Evolutionary conservation across 2,797 vertebrate species (phyloP), one percentile per base, ranked within the genome.

Genomic region (Lateolabrax maculatus): DNA sequence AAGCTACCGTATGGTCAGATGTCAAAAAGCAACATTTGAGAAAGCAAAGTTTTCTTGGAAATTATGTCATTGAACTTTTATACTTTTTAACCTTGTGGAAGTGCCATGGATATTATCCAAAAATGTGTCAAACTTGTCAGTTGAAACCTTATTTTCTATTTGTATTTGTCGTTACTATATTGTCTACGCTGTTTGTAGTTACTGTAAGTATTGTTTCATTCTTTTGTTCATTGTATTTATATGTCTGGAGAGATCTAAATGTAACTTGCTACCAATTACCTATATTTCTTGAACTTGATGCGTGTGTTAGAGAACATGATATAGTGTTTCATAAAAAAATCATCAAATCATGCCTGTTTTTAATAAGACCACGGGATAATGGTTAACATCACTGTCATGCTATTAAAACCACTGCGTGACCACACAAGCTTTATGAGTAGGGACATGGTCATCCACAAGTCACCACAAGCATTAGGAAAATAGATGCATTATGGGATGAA

Each of bases 291-390:
- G 44, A 37, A 53, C 57, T 66, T 21, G 10, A 39, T 80, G 39
- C 8, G 27, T 85, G 67, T 63, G 18, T 64, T 19, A 4, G 67
- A 70, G 41, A 52, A 55, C 16, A 34, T 55, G 62, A 87, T 84
- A 44, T 80, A 78, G 83, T 75, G 84, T 89, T 89, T 84, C 86
- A 89, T 85, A 84, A 82, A 83, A 41, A 81, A 81, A 75, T 72
- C 23, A 58, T 79, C 58, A 76, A 73, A 78, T 80, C 37, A 41
- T 77, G 56, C 23, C 55, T 75, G 43, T 41, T 79, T 85, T 87
- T 68, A 83, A 89, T 84, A 55, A 80, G 43, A 39, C 63, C 69
- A 51, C 25, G 0, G 75, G 66, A 77, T 84, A 81, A 79, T 84
- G 82, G 75, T 79, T 87, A 84, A 65, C 76, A 78, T 87, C 79